Percentiles rank a stretch among this genome's conserved stretches.
These are phyloP conservation scores for Brachyptera risi DNA, from an alignment of 2,888 invertebrate species.

Conservation along the genomic window DNA sequence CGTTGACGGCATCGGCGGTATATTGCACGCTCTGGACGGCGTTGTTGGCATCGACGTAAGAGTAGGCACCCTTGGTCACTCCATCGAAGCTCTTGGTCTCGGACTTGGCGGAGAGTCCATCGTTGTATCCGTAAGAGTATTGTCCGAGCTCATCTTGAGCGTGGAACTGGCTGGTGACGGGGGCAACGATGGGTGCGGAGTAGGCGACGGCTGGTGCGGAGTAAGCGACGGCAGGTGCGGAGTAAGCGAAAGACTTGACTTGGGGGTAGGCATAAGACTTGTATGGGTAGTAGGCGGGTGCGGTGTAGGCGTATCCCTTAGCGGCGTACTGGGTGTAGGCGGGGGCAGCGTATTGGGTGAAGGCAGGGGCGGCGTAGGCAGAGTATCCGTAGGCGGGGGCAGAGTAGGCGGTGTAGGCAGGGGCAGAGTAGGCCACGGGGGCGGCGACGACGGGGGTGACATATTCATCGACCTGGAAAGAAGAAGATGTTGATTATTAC, in stretches of 20 bases:
- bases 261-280: constrained; percentile 1
- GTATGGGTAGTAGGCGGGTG: constrained; percentile 37
- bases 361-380: constrained; percentile 1
- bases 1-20: constrained; percentile 45
- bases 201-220: neutral
- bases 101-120: constrained; percentile 59
- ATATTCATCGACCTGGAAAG: constrained; percentile 32
- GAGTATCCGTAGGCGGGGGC: neutral
- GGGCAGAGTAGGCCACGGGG: constrained; percentile 45
- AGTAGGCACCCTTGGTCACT: constrained; percentile 60
- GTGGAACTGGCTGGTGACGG: constrained; percentile 48
- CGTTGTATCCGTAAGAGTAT: constrained; percentile 59
- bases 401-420: neutral
- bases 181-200: constrained; percentile 34
- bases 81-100: constrained; percentile 53
- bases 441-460: constrained; percentile 61
- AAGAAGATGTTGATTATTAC: no score
- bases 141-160: constrained; percentile 56
- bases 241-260: neutral
- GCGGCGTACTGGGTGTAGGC: constrained; percentile 30
- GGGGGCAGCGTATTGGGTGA: neutral
- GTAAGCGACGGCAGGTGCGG: constrained; percentile 22
- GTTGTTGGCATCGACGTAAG: constrained; percentile 57
- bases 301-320: constrained; percentile 35
- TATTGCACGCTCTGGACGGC: constrained; percentile 46